A percentile compares a stretch with the other conserved stretches of the same genome.
Evolutionary conservation across 2,113 vertebrate genomes (phyloP).

Genomic region (Setophaga petechia): DNA sequence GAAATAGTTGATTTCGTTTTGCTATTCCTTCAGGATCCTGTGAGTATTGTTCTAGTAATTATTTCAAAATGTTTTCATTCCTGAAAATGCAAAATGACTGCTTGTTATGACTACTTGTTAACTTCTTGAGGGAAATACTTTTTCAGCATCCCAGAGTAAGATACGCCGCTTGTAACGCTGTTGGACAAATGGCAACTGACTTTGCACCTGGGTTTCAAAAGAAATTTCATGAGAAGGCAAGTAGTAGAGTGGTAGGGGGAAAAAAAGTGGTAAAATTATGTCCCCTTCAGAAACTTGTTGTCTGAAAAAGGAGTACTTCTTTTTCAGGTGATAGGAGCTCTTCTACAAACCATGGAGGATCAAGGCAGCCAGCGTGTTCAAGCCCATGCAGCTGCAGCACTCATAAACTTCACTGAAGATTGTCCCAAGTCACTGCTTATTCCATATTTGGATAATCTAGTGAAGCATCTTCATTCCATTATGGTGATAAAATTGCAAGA

Average conservation of each 20-base stretch:
- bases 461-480: slow-evolving; percentile 94
- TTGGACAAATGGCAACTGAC: slow-evolving; percentile 98
- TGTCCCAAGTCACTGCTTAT: slow-evolving; percentile 94
- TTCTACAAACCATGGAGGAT: slow-evolving; percentile 97
- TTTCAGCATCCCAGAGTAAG: slow-evolving; percentile 94
- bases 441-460: slow-evolving; percentile 92
- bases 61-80: neutral
- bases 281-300: neutral
- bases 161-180: slow-evolving; percentile 95
- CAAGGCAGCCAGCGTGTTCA: slow-evolving; percentile 95
- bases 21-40: slow-evolving; percentile 93
- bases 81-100: neutral
- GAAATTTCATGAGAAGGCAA: slow-evolving; percentile 97
- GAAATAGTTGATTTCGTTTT: slow-evolving; percentile 96
- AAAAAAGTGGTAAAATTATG: neutral
- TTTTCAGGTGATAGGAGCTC: slow-evolving; percentile 89
- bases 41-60: slow-evolving; percentile 75
- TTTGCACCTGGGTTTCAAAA: slow-evolving; percentile 98
- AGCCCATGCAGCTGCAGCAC: slow-evolving; percentile 94
- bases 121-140: neutral
- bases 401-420: slow-evolving; percentile 98
- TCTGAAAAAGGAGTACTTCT: neutral
- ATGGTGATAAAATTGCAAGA: slow-evolving; percentile 97
- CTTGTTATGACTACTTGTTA: neutral
- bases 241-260: neutral